phyloP scores from a whole-genome alignment of 2,797 vertebrate species.

The Benthosema pterotum region DNA sequence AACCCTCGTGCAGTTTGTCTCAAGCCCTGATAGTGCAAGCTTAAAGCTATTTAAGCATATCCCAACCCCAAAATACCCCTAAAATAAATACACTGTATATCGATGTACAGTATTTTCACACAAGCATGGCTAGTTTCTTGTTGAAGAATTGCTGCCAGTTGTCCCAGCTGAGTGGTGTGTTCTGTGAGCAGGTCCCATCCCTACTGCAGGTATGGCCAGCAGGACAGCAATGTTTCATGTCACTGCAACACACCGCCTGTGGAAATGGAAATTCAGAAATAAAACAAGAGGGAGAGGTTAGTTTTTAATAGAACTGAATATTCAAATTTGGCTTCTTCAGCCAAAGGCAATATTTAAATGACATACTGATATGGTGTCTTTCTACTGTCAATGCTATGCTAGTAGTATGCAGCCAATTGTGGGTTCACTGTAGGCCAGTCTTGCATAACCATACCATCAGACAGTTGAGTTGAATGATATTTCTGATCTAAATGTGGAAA shows the following conservation, averaged over 20 bases:
- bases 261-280: slow-evolving; percentile 7
- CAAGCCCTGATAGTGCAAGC: slow-evolving; percentile 13
- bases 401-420: too few relatives aligned
- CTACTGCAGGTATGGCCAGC: slow-evolving; percentile 64
- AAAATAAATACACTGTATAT: slow-evolving; percentile 3
- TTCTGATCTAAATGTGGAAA: too few relatives aligned
- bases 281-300: background rate
- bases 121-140: slow-evolving; percentile 52
- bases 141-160: slow-evolving; percentile 59
- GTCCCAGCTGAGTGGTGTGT: slow-evolving; percentile 38
- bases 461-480: too few relatives aligned
- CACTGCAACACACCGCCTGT: slow-evolving; percentile 86
- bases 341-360: too few relatives aligned
- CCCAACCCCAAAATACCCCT: background rate
- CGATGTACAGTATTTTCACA: slow-evolving; percentile 44
- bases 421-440: too few relatives aligned
- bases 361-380: too few relatives aligned
- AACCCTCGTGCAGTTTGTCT: background rate
- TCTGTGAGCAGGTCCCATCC: slow-evolving; percentile 52
- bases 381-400: too few relatives aligned
- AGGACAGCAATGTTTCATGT: slow-evolving; percentile 83
- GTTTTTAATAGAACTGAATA: too few relatives aligned
- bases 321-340: too few relatives aligned
- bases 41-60: background rate
- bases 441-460: too few relatives aligned